A percentile compares a stretch with the other conserved stretches of the same genome.
phyloP scores from a whole-genome alignment of 2,888 invertebrate genomes.

The Molorchus minor region DNA sequence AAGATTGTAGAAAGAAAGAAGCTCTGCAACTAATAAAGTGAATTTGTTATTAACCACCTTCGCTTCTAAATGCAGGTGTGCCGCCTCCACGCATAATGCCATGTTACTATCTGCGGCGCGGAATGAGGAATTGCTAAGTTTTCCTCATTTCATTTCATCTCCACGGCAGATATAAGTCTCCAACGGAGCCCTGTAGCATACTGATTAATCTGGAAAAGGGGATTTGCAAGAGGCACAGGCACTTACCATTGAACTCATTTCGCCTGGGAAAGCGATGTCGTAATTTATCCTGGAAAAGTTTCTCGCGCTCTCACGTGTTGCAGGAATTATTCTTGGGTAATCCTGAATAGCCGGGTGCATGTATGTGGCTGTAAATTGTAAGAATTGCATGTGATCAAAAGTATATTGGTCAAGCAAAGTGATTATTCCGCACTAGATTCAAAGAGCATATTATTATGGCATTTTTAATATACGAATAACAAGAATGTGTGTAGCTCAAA shows the following conservation, averaged over 20 bases:
- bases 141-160: slow-evolving; percentile 64
- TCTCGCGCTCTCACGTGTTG: slow-evolving; percentile 8
- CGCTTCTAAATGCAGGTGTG: slow-evolving; percentile 35
- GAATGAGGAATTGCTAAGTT: slow-evolving; percentile 63
- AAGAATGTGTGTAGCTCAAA: too few species aligned
- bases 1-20: too few species aligned
- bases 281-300: slow-evolving; percentile 41
- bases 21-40: too few species aligned
- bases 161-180: slow-evolving; percentile 62
- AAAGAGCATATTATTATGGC: too few species aligned
- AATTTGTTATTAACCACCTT: too few species aligned
- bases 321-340: slow-evolving; percentile 12
- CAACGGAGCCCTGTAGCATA: slow-evolving; percentile 59
- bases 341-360: too few species aligned
- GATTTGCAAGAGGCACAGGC: slow-evolving; percentile 54
- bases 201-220: slow-evolving; percentile 59
- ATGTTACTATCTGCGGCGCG: slow-evolving; percentile 44
- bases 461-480: too few species aligned
- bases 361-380: too few species aligned
- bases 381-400: too few species aligned
- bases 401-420: too few species aligned
- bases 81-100: slow-evolving; percentile 45
- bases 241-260: slow-evolving; percentile 50
- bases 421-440: too few species aligned
- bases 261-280: slow-evolving; percentile 46